phyloP scores from a whole-genome alignment of 1,140 invertebrate genomes.

The Marisa cornuarietis region DNA sequence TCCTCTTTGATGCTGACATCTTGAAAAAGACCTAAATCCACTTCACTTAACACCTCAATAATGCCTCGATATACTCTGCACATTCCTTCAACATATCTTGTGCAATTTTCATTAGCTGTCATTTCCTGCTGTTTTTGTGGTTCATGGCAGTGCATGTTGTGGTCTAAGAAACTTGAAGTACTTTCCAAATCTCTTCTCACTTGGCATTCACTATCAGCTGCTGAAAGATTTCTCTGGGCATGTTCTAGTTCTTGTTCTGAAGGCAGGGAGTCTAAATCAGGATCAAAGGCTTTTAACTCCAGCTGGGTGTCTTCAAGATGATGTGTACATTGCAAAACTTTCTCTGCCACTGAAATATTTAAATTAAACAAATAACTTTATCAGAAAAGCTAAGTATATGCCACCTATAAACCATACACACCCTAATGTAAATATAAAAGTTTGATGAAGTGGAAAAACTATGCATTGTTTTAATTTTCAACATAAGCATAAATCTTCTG shows the following conservation, averaged over 20 bases:
- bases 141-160: not conserved
- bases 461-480: no score
- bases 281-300: slow-evolving; percentile 10
- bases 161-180: not conserved
- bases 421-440: no score
- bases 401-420: no score
- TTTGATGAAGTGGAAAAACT: no score
- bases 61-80: not conserved
- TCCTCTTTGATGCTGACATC: not conserved
- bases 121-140: not conserved
- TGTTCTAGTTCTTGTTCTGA: not conserved
- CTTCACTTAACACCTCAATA: slow-evolving; percentile 1
- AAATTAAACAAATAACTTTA: not conserved
- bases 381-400: no score
- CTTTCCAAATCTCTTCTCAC: not conserved
- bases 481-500: no score
- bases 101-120: not conserved
- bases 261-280: slow-evolving; percentile 1
- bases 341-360: slow-evolving; percentile 12
- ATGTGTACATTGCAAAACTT: not conserved
- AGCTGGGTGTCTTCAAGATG: not conserved
- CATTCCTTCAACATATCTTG: not conserved
- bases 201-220: not conserved
- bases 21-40: not conserved
- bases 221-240: not conserved